Evolutionary conservation across 2,113 vertebrate species (phyloP).

Genomic region (Chiloscyllium plagiosum): DNA sequence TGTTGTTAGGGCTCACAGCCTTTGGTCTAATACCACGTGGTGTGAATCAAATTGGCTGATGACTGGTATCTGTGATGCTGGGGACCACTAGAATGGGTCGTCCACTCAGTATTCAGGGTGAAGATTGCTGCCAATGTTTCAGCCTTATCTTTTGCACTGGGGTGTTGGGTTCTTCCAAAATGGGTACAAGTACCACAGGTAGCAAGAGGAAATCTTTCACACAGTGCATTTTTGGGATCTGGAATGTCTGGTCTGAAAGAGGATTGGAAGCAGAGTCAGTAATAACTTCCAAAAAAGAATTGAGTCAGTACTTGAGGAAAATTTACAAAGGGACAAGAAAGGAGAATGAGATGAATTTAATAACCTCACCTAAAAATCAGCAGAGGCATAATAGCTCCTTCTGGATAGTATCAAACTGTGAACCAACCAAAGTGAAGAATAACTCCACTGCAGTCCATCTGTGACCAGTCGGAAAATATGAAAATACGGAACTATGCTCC

Average conservation of each 20-base stretch:
- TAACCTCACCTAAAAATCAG: background rate
- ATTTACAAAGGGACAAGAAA: background rate
- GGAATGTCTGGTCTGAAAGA: background rate
- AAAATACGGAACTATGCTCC: background rate
- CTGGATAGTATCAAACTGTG: background rate
- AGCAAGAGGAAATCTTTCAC: background rate
- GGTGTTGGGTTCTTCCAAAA: background rate
- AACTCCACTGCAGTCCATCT: background rate
- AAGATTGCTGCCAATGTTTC: too few species aligned
- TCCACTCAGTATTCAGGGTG: too few species aligned
- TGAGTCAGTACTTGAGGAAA: background rate
- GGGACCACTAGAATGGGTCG: too few species aligned
- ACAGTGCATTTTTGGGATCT: background rate
- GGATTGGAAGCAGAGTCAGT: background rate
- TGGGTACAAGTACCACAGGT: background rate
- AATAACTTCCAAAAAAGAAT: background rate
- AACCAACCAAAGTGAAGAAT: background rate
- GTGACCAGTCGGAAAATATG: background rate
- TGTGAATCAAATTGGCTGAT: too few species aligned
- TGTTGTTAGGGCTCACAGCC: too few species aligned
- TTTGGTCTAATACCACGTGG: too few species aligned
- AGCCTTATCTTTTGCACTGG: too few species aligned
- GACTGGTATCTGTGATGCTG: too few species aligned
- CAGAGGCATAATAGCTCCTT: background rate
- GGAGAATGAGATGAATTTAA: background rate